phyloP scores from a whole-genome alignment of 2,797 vertebrate genomes.

The Esox masquinongy region DNA sequence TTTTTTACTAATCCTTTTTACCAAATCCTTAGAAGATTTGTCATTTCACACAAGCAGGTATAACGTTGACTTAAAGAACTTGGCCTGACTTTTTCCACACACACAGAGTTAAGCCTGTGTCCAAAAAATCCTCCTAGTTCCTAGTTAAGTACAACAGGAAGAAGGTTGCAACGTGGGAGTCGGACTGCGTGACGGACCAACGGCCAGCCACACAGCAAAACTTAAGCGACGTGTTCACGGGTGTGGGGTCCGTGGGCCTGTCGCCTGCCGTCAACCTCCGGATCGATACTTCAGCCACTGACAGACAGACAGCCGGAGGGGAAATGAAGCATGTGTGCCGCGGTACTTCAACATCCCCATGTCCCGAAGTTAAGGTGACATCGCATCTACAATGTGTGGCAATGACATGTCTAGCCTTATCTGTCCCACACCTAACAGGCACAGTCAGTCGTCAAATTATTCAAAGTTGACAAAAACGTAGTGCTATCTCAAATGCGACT shows the following conservation, averaged over 20 bases:
- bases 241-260: constrained; percentile 29
- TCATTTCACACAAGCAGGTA: not conserved
- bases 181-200: constrained; percentile 16
- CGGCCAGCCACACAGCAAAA: constrained; percentile 54
- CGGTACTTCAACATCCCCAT: not conserved
- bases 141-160: not conserved
- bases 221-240: constrained; percentile 52
- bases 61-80: not conserved
- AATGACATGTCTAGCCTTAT: constrained; percentile 33
- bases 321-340: constrained; percentile 6
- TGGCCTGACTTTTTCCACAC: not conserved
- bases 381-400: not conserved
- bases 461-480: constrained; percentile 46
- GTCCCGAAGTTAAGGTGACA: not conserved
- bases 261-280: constrained; percentile 57
- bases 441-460: constrained; percentile 55
- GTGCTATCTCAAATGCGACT: constrained; percentile 54
- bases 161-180: not conserved
- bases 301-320: constrained; percentile 35
- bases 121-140: not conserved
- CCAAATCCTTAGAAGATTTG: not conserved
- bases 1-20: too few species aligned
- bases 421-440: constrained; percentile 55
- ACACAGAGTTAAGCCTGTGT: not conserved
- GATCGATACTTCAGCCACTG: constrained; percentile 59